These are phyloP conservation scores for Xylota segnis DNA, from an alignment of 2,888 invertebrate species.

Conservation along the genomic window DNA sequence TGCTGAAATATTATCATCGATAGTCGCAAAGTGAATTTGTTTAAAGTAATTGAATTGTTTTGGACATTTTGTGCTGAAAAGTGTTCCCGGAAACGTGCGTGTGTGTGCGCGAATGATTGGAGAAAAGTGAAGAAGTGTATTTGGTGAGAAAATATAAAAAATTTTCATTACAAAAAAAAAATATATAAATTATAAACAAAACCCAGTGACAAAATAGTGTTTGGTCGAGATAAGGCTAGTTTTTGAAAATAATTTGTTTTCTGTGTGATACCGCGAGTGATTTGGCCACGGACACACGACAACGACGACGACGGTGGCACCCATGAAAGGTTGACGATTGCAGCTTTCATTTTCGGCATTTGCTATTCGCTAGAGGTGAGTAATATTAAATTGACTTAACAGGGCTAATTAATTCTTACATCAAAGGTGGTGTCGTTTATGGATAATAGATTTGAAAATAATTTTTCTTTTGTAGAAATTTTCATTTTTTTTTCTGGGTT, in stretches of 20 bases:
- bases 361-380: conserved; percentile 21
- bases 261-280: conserved; percentile 48
- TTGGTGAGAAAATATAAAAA: neutral
- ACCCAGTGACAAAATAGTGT: conserved; percentile 34
- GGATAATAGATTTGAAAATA: neutral
- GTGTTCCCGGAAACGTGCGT: conserved; percentile 14
- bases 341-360: conserved; percentile 41
- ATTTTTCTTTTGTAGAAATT: conserved; percentile 35
- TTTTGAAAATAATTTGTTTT: conserved; percentile 47
- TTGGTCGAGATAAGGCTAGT: conserved; percentile 10
- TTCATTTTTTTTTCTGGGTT: conserved; percentile 50
- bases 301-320: conserved; percentile 4
- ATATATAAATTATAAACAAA: conserved; percentile 6
- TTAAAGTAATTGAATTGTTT: conserved; percentile 17
- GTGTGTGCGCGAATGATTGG: conserved; percentile 31
- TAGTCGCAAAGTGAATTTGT: conserved; percentile 53
- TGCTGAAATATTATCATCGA: conserved; percentile 9
- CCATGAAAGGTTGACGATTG: conserved; percentile 69
- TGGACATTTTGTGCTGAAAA: conserved; percentile 37
- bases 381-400: neutral
- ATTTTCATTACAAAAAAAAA: conserved; percentile 12
- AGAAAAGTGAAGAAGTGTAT: neutral
- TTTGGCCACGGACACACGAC: conserved; percentile 59
- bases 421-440: neutral
- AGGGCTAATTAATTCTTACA: neutral